Conservation (phyloP, 2,113 vertebrate species). For the Pelvicachromis taeniatus region DNA sequence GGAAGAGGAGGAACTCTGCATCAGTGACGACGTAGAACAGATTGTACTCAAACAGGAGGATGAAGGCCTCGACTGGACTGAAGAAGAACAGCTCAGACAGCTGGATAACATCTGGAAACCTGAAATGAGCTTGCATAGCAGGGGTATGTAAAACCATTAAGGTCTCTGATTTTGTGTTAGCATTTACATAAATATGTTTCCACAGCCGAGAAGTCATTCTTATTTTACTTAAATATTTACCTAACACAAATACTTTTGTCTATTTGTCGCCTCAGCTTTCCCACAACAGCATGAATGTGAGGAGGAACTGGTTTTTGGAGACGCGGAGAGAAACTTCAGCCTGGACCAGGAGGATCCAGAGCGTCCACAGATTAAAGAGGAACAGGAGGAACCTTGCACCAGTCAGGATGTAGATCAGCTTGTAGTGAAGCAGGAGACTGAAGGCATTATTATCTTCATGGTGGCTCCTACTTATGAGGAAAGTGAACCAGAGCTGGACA, state of each 20-base stretch:
- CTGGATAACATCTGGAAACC: neutral
- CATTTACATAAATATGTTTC: neutral
- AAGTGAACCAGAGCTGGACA: neutral
- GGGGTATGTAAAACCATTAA: neutral
- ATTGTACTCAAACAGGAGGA: neutral
- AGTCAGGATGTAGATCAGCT: neutral
- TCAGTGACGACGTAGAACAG: neutral
- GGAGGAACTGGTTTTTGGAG: neutral
- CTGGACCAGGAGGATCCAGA: neutral
- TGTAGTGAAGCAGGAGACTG: neutral
- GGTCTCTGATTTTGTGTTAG: neutral
- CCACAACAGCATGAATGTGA: neutral
- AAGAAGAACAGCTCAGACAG: neutral
- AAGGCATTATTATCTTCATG: neutral
- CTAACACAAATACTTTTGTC: accelerated
- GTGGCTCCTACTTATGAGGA: neutral
- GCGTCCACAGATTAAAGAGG: neutral
- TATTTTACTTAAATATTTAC: neutral
- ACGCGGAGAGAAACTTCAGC: neutral
- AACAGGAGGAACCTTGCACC: neutral
- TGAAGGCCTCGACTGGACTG: neutral
- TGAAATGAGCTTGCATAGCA: neutral
- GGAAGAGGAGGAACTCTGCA: neutral
- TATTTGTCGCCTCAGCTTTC: neutral
- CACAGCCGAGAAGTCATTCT: accelerated